phyloP scores from a whole-genome alignment of 1,140 invertebrate species.

The Drosophila mojavensis region DNA sequence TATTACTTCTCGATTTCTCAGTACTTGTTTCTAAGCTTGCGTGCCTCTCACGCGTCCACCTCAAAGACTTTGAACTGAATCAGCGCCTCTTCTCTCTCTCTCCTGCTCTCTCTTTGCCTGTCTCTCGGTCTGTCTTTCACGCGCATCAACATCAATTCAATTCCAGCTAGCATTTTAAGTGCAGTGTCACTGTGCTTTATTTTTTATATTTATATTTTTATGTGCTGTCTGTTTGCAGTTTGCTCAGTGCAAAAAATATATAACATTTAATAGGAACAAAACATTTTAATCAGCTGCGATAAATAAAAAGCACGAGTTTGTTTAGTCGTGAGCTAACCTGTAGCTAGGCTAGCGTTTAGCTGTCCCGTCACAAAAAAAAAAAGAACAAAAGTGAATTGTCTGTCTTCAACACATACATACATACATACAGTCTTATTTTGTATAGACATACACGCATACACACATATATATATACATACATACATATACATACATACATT shows the following conservation, averaged over 20 bases:
- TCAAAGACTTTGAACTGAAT: constrained; percentile 12
- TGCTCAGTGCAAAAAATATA: constrained; percentile 33
- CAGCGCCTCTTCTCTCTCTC: background rate
- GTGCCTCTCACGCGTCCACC: constrained; percentile 1
- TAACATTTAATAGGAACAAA: constrained; percentile 33
- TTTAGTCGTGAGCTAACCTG: background rate
- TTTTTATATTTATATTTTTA: constrained; percentile 14
- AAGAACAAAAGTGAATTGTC: background rate
- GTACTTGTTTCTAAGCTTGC: too few relatives aligned
- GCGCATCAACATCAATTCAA: constrained; percentile 19
- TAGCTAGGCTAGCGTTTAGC: background rate
- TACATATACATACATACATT: background rate
- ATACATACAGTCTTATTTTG: background rate
- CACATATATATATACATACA: background rate
- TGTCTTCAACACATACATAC: background rate
- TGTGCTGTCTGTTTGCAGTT: constrained; percentile 32
- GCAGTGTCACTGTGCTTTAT: constrained; percentile 35
- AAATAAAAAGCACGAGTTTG: background rate
- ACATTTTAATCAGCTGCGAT: constrained; percentile 39
- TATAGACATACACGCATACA: background rate
- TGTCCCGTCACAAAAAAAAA: background rate
- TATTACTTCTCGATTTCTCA: too few relatives aligned
- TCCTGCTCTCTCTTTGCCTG: too few relatives aligned
- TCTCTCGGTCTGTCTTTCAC: constrained; percentile 14
- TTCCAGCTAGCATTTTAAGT: constrained; percentile 30